These are phyloP conservation scores for Antigone vipio DNA, from an alignment of 2,113 vertebrate species.

Conservation along the genomic window DNA sequence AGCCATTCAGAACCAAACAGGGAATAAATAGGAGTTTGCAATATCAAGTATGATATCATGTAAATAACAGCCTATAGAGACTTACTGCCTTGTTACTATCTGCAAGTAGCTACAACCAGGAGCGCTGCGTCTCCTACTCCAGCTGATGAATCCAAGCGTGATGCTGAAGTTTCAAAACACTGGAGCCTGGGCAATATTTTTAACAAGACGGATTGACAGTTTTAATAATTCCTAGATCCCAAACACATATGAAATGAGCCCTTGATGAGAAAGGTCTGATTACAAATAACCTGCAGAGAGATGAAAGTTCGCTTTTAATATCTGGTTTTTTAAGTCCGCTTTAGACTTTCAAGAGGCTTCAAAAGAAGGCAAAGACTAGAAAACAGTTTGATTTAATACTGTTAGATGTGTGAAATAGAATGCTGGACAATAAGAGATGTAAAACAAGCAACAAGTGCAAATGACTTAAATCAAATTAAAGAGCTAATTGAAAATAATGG, in stretches of 20 bases:
- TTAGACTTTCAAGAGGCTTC: conserved; percentile 58
- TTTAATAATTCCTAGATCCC: conserved; percentile 44
- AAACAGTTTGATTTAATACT: conserved; percentile 67
- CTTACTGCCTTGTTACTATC: fast-evolving
- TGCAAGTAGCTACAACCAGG: neutral
- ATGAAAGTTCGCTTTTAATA: conserved; percentile 64
- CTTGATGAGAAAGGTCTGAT: conserved; percentile 64
- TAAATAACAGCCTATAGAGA: neutral
- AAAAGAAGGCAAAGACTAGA: conserved; percentile 60
- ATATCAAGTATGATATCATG: too few relatives aligned
- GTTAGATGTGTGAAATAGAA: conserved; percentile 63
- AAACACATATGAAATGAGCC: conserved; percentile 36
- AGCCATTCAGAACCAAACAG: neutral
- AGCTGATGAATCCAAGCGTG: neutral
- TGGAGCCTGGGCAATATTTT: neutral
- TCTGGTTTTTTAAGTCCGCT: conserved; percentile 1
- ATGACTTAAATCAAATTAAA: conserved; percentile 58
- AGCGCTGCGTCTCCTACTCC: neutral
- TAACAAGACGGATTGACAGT: neutral
- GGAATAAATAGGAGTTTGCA: neutral
- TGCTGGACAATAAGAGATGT: conserved; percentile 57
- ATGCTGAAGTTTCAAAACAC: neutral
- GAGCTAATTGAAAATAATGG: conserved; percentile 64
- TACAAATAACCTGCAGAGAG: conserved; percentile 66
- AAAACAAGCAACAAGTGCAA: conserved; percentile 61